Percentiles rank a stretch among this genome's conserved stretches.
Conservation (phyloP, 2,113 vertebrate genomes). For the Crotalus horridus region DNA sequence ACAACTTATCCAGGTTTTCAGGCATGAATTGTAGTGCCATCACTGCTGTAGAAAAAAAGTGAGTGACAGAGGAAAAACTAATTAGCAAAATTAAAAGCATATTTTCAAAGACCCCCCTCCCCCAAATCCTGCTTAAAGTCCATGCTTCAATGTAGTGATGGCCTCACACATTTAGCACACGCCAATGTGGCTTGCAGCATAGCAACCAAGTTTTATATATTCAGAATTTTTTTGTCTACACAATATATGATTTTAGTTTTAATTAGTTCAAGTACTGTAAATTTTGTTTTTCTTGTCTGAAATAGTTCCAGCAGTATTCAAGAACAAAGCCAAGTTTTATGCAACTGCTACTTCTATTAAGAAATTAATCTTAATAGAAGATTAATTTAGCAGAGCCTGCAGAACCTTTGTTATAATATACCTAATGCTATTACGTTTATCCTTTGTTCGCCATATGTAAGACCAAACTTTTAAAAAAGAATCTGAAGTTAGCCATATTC, state of each 20-base stretch:
- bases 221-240: neutral
- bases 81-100: neutral
- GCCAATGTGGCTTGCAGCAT: neutral
- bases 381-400: neutral
- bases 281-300: neutral
- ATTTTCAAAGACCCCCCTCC: neutral
- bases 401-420: neutral
- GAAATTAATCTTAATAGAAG: neutral
- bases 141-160: neutral
- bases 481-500: neutral
- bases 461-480: neutral
- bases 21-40: neutral
- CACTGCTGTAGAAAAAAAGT: neutral
- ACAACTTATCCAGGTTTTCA: neutral
- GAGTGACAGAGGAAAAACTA: neutral
- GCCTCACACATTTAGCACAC: neutral
- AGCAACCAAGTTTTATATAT: neutral
- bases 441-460: neutral
- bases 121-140: neutral
- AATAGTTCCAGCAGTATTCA: neutral
- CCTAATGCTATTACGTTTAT: neutral
- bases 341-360: neutral
- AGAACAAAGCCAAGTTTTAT: neutral
- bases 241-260: neutral
- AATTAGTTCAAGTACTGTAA: neutral